phyloP scores from a whole-genome alignment of 2,113 vertebrate genomes.

The Chamaea fasciata region DNA sequence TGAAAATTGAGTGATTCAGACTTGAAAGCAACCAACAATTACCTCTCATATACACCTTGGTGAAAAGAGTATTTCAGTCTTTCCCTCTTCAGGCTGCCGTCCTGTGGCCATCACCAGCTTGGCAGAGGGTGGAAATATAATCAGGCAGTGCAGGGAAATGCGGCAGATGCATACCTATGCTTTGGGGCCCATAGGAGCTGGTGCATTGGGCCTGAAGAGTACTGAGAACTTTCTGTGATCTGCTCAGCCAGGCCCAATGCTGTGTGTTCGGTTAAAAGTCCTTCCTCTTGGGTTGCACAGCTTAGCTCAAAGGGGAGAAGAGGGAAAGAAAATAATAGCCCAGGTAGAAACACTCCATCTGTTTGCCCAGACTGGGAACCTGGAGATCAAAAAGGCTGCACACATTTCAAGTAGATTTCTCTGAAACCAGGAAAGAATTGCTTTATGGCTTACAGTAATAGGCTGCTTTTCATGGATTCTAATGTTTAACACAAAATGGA shows the following conservation, averaged over 20 bases:
- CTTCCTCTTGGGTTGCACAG: neutral
- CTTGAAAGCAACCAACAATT: neutral
- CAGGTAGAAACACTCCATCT: neutral
- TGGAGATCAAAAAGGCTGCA: neutral
- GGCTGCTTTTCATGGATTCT: neutral
- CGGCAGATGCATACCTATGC: neutral
- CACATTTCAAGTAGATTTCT: neutral
- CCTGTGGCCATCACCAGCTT: neutral
- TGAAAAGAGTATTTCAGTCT: neutral
- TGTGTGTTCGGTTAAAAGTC: rapidly evolving
- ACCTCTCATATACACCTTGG: rapidly evolving
- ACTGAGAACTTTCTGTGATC: neutral
- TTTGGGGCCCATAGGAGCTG: neutral
- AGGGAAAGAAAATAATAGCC: neutral
- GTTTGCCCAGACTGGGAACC: neutral
- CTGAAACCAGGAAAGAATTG: neutral
- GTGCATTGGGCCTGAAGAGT: neutral
- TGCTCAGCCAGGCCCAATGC: neutral
- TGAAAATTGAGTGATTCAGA: neutral
- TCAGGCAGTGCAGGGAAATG: neutral
- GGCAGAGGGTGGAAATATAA: neutral
- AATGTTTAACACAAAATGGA: neutral
- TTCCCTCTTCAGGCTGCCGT: neutral
- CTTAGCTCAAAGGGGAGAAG: neutral
- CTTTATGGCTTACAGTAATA: neutral